phyloP scores from a whole-genome alignment of 2,888 invertebrate species.

The Meandrusa payeni region DNA sequence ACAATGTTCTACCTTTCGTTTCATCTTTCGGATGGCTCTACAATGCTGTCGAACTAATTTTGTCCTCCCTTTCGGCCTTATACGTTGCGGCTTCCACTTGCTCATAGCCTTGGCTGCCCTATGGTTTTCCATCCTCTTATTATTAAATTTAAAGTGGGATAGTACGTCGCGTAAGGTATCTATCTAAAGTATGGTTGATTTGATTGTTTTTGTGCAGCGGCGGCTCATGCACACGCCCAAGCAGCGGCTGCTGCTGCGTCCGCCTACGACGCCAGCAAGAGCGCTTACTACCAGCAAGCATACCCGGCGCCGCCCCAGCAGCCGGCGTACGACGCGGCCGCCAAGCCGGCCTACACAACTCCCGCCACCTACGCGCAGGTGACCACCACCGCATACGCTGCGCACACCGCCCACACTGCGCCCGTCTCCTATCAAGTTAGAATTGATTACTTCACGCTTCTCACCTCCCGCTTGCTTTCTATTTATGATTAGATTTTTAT shows the following conservation, averaged over 20 bases:
- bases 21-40: no score
- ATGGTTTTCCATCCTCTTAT: no score
- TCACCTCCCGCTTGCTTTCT: no score
- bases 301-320: slow-evolving; percentile 83
- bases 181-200: no score
- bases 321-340: slow-evolving; percentile 80
- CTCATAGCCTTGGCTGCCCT: no score
- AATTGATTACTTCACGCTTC: slow-evolving; percentile 7
- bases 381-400: slow-evolving; percentile 73
- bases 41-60: no score
- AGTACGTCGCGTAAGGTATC: no score
- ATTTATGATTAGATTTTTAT: no score
- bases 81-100: no score
- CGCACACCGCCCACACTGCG: slow-evolving; percentile 64
- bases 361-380: slow-evolving; percentile 85
- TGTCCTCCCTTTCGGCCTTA: no score
- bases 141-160: no score
- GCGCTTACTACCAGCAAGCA: slow-evolving; percentile 92
- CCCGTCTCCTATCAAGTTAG: slow-evolving; percentile 56
- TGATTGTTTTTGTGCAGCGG: slow-evolving; percentile 42
- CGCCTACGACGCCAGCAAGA: slow-evolving; percentile 90
- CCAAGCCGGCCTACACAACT: slow-evolving; percentile 86
- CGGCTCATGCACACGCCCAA: slow-evolving; percentile 71
- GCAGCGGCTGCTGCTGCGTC: slow-evolving; percentile 80
- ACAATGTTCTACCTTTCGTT: no score